phyloP scores from a whole-genome alignment of 2,888 invertebrate genomes.

The Sipha maydis region DNA sequence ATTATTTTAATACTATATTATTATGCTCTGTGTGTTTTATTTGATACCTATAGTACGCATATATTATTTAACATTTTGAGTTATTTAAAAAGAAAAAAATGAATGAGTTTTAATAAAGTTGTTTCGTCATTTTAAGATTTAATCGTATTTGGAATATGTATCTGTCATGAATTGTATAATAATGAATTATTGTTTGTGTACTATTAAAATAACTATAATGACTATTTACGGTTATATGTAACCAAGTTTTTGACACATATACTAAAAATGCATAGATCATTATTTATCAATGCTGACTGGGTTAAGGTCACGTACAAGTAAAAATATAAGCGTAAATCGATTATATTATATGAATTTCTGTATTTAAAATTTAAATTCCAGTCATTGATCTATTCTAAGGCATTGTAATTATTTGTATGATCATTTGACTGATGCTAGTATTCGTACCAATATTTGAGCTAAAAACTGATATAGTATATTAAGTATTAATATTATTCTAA shows the following conservation, averaged over 20 bases:
- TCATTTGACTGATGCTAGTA: not conserved
- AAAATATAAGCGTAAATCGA: conserved; percentile 30
- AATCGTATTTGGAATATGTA: not conserved
- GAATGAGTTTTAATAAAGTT: not conserved
- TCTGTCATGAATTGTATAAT: not conserved
- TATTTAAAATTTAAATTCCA: not conserved
- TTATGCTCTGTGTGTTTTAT: too few species aligned
- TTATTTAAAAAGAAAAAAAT: not conserved
- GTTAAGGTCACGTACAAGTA: conserved; percentile 42
- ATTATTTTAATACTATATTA: too few species aligned
- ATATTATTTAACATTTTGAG: not conserved
- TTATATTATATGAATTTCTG: conserved; percentile 2
- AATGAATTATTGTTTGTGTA: conserved; percentile 8
- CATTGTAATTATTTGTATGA: not conserved
- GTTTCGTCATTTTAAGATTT: not conserved
- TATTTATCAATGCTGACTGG: conserved; percentile 47
- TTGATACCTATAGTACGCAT: not conserved
- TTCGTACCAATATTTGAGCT: not conserved
- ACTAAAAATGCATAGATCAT: conserved; percentile 12
- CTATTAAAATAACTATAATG: conserved; percentile 20
- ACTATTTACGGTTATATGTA: conserved; percentile 18
- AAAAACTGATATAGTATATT: not conserved
- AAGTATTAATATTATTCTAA: not conserved
- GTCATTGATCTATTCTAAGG: not conserved
- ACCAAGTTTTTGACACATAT: conserved; percentile 18